Evolutionary conservation across 2,888 invertebrate species (phyloP).

Genomic region (Conomelus anceps): DNA sequence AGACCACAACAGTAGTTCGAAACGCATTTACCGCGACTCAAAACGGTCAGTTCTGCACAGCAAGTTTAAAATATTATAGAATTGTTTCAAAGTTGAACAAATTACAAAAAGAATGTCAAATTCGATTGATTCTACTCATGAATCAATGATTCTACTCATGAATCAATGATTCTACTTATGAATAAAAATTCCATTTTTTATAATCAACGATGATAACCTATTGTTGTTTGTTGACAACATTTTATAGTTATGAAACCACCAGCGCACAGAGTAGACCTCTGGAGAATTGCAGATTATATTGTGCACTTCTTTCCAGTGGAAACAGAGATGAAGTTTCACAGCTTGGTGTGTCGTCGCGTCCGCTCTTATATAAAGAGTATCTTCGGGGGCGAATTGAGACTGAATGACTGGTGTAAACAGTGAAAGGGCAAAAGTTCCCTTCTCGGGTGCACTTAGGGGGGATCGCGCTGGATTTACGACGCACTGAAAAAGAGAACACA

Average conservation of each 20-base stretch:
- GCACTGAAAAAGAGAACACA: background rate
- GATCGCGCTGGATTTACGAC: background rate
- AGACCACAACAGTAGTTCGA: too few relatives aligned
- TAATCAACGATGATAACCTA: too few relatives aligned
- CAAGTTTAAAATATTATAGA: too few relatives aligned
- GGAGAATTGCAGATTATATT: background rate
- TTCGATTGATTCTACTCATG: too few relatives aligned
- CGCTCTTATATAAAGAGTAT: background rate
- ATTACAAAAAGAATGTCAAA: too few relatives aligned
- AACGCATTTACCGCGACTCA: too few relatives aligned
- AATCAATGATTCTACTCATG: too few relatives aligned
- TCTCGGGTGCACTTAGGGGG: background rate
- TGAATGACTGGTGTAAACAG: background rate
- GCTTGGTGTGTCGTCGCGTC: background rate
- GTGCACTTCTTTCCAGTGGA: background rate
- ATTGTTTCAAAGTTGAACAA: too few relatives aligned
- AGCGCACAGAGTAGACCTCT: background rate
- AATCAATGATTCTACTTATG: too few relatives aligned
- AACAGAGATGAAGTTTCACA: background rate
- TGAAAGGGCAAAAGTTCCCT: background rate
- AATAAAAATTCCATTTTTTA: too few relatives aligned
- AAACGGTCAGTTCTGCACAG: too few relatives aligned
- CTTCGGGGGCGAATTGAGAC: background rate
- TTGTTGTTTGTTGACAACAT: too few relatives aligned
- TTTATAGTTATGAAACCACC: background rate